Base-by-base conservation (phyloP, 2,797 vertebrate genomes). In the Danio choprae region DNA sequence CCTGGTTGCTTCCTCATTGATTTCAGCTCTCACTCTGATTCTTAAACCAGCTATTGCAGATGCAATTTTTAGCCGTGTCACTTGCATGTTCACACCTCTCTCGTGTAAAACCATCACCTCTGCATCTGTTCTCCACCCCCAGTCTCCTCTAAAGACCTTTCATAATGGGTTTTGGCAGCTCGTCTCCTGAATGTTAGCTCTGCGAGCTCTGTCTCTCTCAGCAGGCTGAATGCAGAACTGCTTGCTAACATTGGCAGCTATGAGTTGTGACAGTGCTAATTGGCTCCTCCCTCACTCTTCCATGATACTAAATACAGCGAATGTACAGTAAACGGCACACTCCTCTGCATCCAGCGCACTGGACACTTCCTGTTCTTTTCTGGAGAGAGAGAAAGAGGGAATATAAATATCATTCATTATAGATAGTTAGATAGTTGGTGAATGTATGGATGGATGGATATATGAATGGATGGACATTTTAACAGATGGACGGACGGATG, bases 91-190 rank as follows among this genome's bases (percentile, higher is more conserved):
- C 18, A 16, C 73, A 73, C 68, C 56, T 81, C 46, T 68, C 55
- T n/a, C 2, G 13, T 70, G 84, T 48, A 16, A 70, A 71, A 71
- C 62, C 48, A 68, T 73, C 58, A 70, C 67, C 69, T 81, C 74
- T 29, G 4, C 58, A 78, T 85, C 64, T 78, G 70, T 81, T 48
- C 55, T 73, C 40, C 58, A 53, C 56, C 50, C 51, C 59, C 41
- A 55, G 50, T 73, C 50, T 72, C 69, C 60, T 53, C 77, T 58
- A 55, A 55, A 80, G 59, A 46, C 43, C 51, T 71, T 64, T 36
- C 13, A 16, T 73, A 41, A 48, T 58, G 50, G 40, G 10, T 79
- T 79, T 79, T 72, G 77, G 58, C 77, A 79, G 77, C 77, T 77
- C 56, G 29, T 74, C 70, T 79, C 44, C 55, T 59, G 36, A 40